Conservation (phyloP, 2,113 vertebrate species). For the Ovis canadensis region DNA sequence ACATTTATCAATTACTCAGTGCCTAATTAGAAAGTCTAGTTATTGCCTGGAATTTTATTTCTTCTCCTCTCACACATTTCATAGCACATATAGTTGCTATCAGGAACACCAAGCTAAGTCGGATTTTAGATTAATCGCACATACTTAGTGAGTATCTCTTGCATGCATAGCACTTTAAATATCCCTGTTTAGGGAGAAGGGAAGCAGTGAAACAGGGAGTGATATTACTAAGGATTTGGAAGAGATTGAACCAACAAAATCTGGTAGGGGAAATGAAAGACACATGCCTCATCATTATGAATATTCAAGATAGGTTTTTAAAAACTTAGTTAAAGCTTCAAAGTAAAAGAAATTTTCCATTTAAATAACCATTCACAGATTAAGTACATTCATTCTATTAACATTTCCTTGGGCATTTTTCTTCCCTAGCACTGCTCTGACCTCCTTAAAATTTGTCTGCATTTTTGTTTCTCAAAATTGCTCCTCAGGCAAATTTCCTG, state of each 20-base stretch:
- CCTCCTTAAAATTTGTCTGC: slow-evolving; percentile 12
- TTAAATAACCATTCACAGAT: not conserved
- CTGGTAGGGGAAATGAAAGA: not conserved
- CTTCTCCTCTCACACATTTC: not conserved
- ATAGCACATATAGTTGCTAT: not conserved
- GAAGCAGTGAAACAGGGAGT: not conserved
- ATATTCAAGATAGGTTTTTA: not conserved
- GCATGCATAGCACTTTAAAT: not conserved
- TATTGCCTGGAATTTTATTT: not conserved
- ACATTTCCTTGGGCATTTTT: not conserved
- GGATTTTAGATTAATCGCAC: not conserved
- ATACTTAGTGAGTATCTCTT: not conserved
- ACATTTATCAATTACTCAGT: not conserved
- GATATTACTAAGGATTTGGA: not conserved
- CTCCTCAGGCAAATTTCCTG: not conserved
- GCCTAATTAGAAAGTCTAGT: not conserved
- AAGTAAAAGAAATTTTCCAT: not conserved
- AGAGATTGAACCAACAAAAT: not conserved
- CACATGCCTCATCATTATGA: not conserved
- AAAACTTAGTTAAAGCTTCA: not conserved
- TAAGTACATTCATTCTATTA: not conserved
- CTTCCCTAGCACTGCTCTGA: not conserved
- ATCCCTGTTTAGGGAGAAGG: not conserved
- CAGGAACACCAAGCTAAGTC: not conserved
- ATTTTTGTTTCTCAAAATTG: not conserved